Percentiles rank a stretch among this genome's conserved stretches.
Evolutionary conservation across 2,888 invertebrate species (phyloP).

Genomic region (Arctia plantaginis): DNA sequence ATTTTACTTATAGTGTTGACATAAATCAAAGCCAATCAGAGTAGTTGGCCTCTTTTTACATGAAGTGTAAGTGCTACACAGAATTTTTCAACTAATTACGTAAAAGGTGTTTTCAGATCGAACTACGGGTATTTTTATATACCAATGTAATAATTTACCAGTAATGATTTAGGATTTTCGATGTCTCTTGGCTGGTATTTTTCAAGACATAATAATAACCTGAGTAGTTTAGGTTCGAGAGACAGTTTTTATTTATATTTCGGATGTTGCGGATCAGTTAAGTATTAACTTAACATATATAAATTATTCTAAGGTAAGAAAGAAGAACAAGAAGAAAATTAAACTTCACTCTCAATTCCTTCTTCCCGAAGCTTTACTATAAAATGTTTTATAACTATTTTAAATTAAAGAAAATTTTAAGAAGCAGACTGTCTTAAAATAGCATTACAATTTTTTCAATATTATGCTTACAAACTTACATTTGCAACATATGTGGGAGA

Average conservation of each 20-base stretch:
- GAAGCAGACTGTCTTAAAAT: too few relatives aligned
- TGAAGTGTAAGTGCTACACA: constrained; percentile 11
- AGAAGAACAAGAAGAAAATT: background rate
- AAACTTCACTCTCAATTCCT: background rate
- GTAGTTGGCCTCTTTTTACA: constrained; percentile 8
- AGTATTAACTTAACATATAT: too few relatives aligned
- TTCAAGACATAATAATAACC: too few relatives aligned
- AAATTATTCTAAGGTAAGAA: too few relatives aligned
- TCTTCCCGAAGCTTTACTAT: background rate
- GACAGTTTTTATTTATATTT: background rate
- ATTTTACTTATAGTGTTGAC: background rate
- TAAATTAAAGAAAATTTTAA: too few relatives aligned
- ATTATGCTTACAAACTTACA: too few relatives aligned
- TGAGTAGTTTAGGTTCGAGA: too few relatives aligned
- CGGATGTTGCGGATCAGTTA: too few relatives aligned
- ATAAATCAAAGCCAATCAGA: constrained; percentile 5
- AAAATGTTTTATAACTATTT: too few relatives aligned
- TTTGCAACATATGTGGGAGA: too few relatives aligned
- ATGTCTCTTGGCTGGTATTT: background rate
- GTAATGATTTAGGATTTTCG: background rate
- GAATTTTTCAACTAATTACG: constrained; percentile 11
- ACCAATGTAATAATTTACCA: background rate
- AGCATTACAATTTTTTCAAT: too few relatives aligned
- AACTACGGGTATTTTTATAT: background rate
- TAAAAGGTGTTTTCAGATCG: constrained; percentile 2